Evolutionary conservation across 2,113 vertebrate genomes (phyloP).

Genomic region (Oceanites oceanicus): DNA sequence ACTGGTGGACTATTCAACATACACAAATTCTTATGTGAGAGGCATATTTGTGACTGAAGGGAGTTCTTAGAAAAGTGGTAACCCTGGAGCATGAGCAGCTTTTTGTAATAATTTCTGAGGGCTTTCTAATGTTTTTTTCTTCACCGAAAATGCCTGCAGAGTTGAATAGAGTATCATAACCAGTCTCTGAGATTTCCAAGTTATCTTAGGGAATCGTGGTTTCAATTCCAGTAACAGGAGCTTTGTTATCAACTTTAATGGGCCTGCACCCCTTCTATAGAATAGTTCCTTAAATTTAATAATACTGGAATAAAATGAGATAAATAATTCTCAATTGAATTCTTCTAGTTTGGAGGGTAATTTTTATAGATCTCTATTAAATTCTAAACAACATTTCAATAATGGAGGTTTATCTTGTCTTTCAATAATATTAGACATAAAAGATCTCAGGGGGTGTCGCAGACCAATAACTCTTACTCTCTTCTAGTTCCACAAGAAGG

Average conservation of each 20-base stretch:
- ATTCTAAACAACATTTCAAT: background rate
- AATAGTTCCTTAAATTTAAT: slow-evolving; percentile 33
- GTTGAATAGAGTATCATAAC: background rate
- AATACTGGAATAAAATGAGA: background rate
- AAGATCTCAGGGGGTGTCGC: background rate
- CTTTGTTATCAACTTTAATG: slow-evolving; percentile 32
- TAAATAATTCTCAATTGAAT: background rate
- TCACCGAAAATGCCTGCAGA: background rate
- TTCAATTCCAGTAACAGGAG: slow-evolving; percentile 2
- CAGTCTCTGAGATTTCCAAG: background rate
- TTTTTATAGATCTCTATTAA: slow-evolving; percentile 15
- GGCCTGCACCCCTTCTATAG: background rate
- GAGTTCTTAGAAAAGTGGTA: background rate
- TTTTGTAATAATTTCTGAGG: background rate
- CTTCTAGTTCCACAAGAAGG: background rate
- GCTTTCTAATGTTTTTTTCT: background rate
- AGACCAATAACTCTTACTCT: background rate
- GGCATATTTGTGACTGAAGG: background rate
- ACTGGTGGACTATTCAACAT: background rate
- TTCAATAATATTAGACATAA: background rate
- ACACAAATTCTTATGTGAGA: background rate
- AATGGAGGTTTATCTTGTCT: slow-evolving; percentile 1
- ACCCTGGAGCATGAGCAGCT: background rate
- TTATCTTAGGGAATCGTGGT: background rate
- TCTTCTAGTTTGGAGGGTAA: background rate